phyloP scores from a whole-genome alignment of 2,113 vertebrate species.

The Oxygymnocypris stewartii region DNA sequence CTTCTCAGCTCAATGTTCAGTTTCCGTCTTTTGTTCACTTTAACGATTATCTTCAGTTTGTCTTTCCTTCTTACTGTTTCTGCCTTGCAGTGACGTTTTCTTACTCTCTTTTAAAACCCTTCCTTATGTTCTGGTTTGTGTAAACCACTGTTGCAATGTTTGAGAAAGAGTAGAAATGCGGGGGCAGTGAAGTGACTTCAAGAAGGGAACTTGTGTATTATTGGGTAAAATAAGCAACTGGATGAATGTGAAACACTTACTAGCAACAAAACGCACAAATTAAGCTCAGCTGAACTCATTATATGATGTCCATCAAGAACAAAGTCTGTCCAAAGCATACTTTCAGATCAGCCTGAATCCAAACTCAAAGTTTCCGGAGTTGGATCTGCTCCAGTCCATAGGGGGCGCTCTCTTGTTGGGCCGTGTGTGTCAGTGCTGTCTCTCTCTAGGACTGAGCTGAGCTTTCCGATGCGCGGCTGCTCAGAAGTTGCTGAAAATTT shows the following conservation, averaged over 20 bases:
- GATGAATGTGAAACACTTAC: neutral
- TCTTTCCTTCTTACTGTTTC: neutral
- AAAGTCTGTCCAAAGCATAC: neutral
- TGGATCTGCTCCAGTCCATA: neutral
- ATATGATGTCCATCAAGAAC: neutral
- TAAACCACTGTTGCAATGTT: neutral
- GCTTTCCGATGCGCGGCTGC: neutral
- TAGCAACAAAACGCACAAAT: neutral
- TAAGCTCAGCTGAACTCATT: neutral
- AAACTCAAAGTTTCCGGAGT: neutral
- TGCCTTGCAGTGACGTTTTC: neutral
- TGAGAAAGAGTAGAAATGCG: neutral
- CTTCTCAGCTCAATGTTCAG: neutral
- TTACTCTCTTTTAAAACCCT: neutral
- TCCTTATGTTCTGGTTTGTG: neutral
- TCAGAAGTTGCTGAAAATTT: slow-evolving; percentile 98
- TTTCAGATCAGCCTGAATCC: neutral
- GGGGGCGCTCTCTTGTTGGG: too few species aligned
- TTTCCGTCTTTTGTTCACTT: neutral
- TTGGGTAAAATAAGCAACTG: neutral
- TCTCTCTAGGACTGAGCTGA: neutral
- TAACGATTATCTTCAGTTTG: neutral
- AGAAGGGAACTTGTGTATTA: neutral
- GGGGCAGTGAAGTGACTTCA: neutral
- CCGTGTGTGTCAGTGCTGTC: neutral